Evolutionary conservation across 2,888 invertebrate species (phyloP).

Genomic region (Dyspetes luteomarginatus): DNA sequence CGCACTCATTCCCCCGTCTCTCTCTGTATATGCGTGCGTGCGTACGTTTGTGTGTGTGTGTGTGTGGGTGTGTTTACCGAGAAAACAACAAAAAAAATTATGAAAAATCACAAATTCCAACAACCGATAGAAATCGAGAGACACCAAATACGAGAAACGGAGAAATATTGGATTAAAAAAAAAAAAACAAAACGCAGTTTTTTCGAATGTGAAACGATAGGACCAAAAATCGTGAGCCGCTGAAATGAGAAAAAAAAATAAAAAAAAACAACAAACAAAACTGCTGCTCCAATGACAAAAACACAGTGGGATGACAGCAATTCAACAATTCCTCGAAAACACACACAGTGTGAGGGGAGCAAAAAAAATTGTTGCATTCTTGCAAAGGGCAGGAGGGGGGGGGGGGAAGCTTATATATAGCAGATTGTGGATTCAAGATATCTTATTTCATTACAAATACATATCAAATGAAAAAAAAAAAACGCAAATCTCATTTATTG

Average conservation of each 20-base stretch:
- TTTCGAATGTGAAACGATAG: conserved; percentile 50
- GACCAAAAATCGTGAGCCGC: conserved; percentile 59
- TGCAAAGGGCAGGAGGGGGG: not conserved
- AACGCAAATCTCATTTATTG: conserved; percentile 20
- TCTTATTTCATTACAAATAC: conserved; percentile 55
- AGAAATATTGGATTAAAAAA: conserved; percentile 2
- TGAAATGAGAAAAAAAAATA: too few species aligned
- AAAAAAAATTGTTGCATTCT: not conserved
- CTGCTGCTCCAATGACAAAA: not conserved
- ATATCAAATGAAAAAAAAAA: conserved; percentile 41
- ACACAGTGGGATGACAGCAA: not conserved
- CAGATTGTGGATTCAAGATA: conserved; percentile 4
- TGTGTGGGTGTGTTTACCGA: not conserved
- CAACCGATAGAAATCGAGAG: not conserved
- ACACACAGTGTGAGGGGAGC: not conserved
- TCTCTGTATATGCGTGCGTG: not conserved
- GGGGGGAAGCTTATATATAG: conserved; percentile 5
- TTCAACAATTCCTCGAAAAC: conserved; percentile 4
- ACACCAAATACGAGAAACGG: not conserved
- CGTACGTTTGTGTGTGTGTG: not conserved
- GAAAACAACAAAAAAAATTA: conserved; percentile 2
- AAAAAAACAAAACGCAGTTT: conserved; percentile 7
- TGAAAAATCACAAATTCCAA: not conserved
- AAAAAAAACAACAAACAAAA: not conserved
- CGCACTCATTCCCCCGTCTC: not conserved